Evolutionary conservation across 2,113 vertebrate genomes (phyloP).

Genomic region (Istiophorus platypterus): DNA sequence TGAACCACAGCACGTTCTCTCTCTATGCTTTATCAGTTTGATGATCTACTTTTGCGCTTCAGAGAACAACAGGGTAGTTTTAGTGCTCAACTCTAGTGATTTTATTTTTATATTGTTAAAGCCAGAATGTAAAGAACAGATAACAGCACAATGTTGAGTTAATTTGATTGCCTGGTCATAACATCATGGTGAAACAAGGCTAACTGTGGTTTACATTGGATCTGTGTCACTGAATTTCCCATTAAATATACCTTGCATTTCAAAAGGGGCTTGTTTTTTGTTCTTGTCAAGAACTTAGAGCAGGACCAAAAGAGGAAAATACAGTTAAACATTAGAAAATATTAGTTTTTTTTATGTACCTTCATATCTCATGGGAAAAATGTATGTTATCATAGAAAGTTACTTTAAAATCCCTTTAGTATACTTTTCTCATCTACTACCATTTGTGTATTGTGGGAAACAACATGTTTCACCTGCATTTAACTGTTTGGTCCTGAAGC

Average conservation of each 20-base stretch:
- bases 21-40: slow-evolving; percentile 6
- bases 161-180: background rate
- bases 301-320: too few relatives aligned
- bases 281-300: background rate
- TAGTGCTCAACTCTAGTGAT: background rate
- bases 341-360: too few relatives aligned
- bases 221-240: slow-evolving; percentile 7
- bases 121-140: slow-evolving; percentile 32
- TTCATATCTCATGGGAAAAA: too few relatives aligned
- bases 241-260: slow-evolving; percentile 48
- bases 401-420: too few relatives aligned
- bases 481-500: too few relatives aligned
- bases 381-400: too few relatives aligned
- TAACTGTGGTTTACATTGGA: slow-evolving; percentile 38
- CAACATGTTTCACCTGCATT: too few relatives aligned
- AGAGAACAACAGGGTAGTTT: background rate
- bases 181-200: slow-evolving; percentile 1
- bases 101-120: background rate
- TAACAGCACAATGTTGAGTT: slow-evolving; percentile 31
- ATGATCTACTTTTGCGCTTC: slow-evolving; percentile 10
- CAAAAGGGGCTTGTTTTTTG: slow-evolving; percentile 8
- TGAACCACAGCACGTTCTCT: slow-evolving; percentile 15
- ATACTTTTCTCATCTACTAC: too few relatives aligned
- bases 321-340: too few relatives aligned
- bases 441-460: too few relatives aligned